These are phyloP conservation scores for Orthosia gracilis DNA, from an alignment of 2,888 invertebrate species.

Conservation along the genomic window DNA sequence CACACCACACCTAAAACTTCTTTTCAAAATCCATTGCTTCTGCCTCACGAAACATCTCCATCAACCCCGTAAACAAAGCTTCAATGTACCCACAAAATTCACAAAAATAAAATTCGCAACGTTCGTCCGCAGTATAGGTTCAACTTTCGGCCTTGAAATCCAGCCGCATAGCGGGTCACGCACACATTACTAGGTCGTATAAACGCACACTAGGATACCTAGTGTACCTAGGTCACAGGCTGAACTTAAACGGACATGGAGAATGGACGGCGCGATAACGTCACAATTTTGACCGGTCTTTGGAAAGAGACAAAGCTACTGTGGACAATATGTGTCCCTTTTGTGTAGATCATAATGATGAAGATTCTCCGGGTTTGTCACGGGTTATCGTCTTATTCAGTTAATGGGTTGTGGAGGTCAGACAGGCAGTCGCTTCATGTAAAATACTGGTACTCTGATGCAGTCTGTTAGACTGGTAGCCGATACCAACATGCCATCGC, in stretches of 20 bases:
- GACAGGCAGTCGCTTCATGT: no score
- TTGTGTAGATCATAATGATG: no score
- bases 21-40: slow-evolving; percentile 27
- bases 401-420: no score
- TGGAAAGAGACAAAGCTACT: neutral
- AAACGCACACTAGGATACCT: slow-evolving; percentile 43
- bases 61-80: neutral
- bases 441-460: no score
- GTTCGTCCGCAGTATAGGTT: slow-evolving; percentile 44
- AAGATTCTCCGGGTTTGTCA: no score
- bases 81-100: slow-evolving; percentile 15
- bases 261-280: neutral
- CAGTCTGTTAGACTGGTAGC: no score
- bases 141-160: slow-evolving; percentile 65
- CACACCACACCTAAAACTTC: slow-evolving; percentile 4
- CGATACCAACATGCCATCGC: no score
- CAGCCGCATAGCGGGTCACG: slow-evolving; percentile 60
- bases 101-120: slow-evolving; percentile 9
- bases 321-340: no score
- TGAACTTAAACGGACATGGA: neutral
- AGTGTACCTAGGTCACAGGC: slow-evolving; percentile 51
- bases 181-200: slow-evolving; percentile 38
- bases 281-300: neutral
- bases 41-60: neutral
- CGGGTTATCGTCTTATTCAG: no score